phyloP scores from a whole-genome alignment of 2,888 invertebrate genomes.

The Orchesellides sinensis region DNA sequence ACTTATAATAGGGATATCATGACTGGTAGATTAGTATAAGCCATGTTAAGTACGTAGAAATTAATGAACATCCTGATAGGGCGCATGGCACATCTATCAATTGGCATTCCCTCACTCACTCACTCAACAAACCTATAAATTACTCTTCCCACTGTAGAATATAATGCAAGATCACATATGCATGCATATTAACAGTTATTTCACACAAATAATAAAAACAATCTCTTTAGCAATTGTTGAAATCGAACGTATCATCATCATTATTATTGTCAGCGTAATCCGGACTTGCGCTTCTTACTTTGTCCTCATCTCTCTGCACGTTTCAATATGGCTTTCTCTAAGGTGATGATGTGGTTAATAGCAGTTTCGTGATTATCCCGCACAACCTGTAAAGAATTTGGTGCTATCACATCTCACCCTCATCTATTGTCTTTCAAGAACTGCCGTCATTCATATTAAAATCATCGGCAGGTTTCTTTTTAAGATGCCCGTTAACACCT shows the following conservation, averaged over 20 bases:
- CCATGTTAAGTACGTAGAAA: background rate
- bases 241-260: conserved; percentile 9
- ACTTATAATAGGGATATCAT: conserved; percentile 26
- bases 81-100: conserved; percentile 19
- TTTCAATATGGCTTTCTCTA: too few species aligned
- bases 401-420: too few species aligned
- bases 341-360: too few species aligned
- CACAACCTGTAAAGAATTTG: too few species aligned
- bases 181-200: background rate
- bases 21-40: conserved; percentile 9
- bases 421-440: too few species aligned
- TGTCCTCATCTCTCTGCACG: too few species aligned
- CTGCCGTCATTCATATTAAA: too few species aligned
- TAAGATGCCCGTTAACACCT: too few species aligned
- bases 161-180: background rate
- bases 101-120: conserved; percentile 14
- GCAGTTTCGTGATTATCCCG: too few species aligned
- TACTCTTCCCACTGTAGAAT: background rate
- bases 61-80: background rate
- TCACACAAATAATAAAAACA: background rate
- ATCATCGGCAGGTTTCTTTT: too few species aligned
- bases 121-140: too few species aligned
- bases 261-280: conserved; percentile 8
- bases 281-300: too few species aligned
- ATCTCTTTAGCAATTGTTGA: conserved; percentile 9